phyloP scores from a whole-genome alignment of 2,113 vertebrate genomes.

The Gracilinanus agilis region DNA sequence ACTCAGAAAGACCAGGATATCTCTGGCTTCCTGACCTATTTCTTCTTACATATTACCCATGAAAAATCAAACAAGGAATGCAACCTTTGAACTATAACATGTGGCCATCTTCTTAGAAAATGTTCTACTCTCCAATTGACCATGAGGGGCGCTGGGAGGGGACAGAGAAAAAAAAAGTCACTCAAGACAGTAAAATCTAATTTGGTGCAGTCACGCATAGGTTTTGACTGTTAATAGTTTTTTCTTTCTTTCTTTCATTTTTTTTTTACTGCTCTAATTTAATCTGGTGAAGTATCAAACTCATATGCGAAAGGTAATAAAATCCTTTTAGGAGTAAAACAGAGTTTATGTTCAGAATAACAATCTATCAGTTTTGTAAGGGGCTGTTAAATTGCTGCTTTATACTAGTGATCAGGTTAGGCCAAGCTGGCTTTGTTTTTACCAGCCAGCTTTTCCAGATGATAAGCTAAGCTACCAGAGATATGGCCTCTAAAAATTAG shows the following conservation, averaged over 20 bases:
- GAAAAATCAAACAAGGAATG: background rate
- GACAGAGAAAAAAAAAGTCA: conserved; percentile 14
- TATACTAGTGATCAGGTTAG: conserved; percentile 53
- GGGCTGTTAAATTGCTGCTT: conserved; percentile 68
- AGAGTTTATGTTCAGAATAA: conserved; percentile 82
- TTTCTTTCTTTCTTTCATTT: background rate
- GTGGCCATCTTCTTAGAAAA: background rate
- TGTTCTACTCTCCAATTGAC: background rate
- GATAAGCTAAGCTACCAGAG: conserved; percentile 20
- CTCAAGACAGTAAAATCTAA: conserved; percentile 60
- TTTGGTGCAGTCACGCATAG: conserved; percentile 63
- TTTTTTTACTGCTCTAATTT: conserved; percentile 78
- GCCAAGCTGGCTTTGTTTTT: conserved; percentile 45
- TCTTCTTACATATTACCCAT: background rate
- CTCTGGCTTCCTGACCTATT: background rate
- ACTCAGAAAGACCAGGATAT: background rate
- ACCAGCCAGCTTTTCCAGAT: conserved; percentile 38
- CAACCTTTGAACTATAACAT: background rate
- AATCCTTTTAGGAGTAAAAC: conserved; percentile 79
- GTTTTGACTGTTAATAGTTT: conserved; percentile 64
- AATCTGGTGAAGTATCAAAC: conserved; percentile 78
- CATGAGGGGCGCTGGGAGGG: background rate
- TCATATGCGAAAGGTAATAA: conserved; percentile 78
- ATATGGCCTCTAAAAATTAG: background rate
- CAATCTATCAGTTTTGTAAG: conserved; percentile 78